Base-by-base conservation (phyloP, 2,113 vertebrate genomes). In the Smithornis capensis region DNA sequence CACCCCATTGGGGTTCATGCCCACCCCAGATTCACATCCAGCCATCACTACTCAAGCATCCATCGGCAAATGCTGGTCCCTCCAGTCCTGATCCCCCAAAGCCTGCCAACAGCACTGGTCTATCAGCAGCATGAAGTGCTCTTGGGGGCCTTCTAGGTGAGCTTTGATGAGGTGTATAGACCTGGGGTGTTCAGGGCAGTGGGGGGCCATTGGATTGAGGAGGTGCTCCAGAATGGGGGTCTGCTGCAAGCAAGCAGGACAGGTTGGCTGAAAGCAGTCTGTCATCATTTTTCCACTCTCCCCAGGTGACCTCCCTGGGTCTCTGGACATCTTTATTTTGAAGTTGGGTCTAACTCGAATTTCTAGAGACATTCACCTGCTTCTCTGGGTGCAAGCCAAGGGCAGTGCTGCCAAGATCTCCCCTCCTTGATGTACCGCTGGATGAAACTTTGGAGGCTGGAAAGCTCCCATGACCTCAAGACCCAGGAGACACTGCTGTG, bases 301-400 rank as follows among this genome's bases (percentile, higher is more conserved):
- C 50, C 83, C 94, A 92, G 19, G 89, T 92, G 91, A 97, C 83
- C 73, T 73, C 31, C 35, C 27, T 12, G 56, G 31, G 85, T 10
- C 33, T 37, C 19, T 60, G n/a, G 14, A 62, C 47, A 42, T 63
- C 59, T 67, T 57, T 40, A 18, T n/a, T 31, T 57, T 57, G 27
- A 42, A 70, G 27, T 21, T 67, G 17, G 15, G 74, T 73, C 47
- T 62, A 63, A 73, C 50, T 19, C 1, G 5, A 24, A 12, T 35
- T 85, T 94, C 77, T 90, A 53, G 89, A 53, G 69, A 19, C 0
- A 0, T 84, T 89, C 80, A 40, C 37, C 40, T 52, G 35, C 59
- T 83, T 73, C 40, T 68, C 42, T 0, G 3, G 25, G 55, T 16
- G 13, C 18, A 13, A 87, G 40, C 21, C 53, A 79, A 84, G 27